Conservation (phyloP, 1,140 invertebrate genomes). For the Parasteatoda tepidariorum region DNA sequence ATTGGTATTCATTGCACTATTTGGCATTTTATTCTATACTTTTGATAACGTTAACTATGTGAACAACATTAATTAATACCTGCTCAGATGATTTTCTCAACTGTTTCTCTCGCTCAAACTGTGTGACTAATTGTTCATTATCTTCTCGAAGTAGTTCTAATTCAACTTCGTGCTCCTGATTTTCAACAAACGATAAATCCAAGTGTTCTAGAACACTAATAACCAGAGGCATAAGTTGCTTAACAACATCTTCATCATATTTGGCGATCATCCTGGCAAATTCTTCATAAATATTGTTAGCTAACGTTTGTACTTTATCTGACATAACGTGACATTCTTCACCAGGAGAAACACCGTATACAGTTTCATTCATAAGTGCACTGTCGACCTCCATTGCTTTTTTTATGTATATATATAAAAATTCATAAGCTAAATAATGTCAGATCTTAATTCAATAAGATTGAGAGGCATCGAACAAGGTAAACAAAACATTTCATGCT, state of each 20-base stretch:
- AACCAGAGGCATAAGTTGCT: slow-evolving; percentile 96
- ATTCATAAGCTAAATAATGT: too few species aligned
- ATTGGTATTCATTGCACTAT: too few species aligned
- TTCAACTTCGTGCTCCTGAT: slow-evolving; percentile 98
- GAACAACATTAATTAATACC: slow-evolving; percentile 37
- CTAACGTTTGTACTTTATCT: slow-evolving; percentile 93
- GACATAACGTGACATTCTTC: slow-evolving; percentile 80
- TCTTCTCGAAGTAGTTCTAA: slow-evolving; percentile 96
- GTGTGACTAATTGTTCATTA: slow-evolving; percentile 98
- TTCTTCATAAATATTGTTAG: slow-evolving; percentile 98
- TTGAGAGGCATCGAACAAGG: too few species aligned
- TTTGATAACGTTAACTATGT: too few species aligned
- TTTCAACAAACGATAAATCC: slow-evolving; percentile 95
- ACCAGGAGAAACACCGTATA: slow-evolving; percentile 53
- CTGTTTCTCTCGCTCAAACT: slow-evolving; percentile 98
- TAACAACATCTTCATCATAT: slow-evolving; percentile 82
- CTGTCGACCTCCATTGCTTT: slow-evolving; percentile 38
- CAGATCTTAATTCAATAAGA: too few species aligned
- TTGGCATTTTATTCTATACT: too few species aligned
- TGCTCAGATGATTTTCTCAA: slow-evolving; percentile 89
- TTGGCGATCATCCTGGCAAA: slow-evolving; percentile 98
- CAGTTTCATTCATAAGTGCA: slow-evolving; percentile 61
- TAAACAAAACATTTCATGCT: too few species aligned
- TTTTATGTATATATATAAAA: too few species aligned
- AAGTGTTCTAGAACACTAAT: slow-evolving; percentile 98